Evolutionary conservation across 1,140 invertebrate species (phyloP).

Genomic region (Dreissena polymorpha): DNA sequence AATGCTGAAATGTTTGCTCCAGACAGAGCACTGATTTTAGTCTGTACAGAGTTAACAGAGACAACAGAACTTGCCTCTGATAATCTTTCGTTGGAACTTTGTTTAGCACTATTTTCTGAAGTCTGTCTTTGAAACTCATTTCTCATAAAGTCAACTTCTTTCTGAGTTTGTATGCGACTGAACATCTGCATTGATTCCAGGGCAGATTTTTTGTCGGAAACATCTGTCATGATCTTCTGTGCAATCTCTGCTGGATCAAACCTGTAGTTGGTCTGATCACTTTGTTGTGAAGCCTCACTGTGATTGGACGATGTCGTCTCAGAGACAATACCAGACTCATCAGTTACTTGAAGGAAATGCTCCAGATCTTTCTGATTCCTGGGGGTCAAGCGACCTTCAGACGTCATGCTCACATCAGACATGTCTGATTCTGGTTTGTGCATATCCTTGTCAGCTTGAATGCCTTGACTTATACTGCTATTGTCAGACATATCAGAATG

Average conservation of each 20-base stretch:
- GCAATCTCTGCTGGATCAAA: constrained; percentile 69
- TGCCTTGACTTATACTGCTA: constrained; percentile 63
- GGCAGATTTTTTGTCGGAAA: constrained; percentile 64
- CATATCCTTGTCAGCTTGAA: constrained; percentile 40
- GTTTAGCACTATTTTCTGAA: neutral
- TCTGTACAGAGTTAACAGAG: constrained; percentile 24
- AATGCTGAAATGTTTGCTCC: constrained; percentile 26
- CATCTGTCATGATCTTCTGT: constrained; percentile 71
- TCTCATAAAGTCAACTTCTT: constrained; percentile 16
- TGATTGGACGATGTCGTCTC: constrained; percentile 63
- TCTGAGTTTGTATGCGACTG: constrained; percentile 56
- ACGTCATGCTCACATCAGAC: constrained; percentile 39
- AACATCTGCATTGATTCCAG: constrained; percentile 71
- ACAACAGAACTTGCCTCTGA: neutral
- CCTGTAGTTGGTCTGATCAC: constrained; percentile 49
- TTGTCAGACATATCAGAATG: constrained; percentile 63
- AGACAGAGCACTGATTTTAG: constrained; percentile 31
- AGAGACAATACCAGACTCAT: constrained; percentile 60
- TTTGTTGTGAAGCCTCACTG: constrained; percentile 63
- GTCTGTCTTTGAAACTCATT: constrained; percentile 55
- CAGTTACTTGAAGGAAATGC: constrained; percentile 51
- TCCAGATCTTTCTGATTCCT: constrained; percentile 48
- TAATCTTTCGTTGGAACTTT: neutral
- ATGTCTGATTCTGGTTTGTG: constrained; percentile 47
- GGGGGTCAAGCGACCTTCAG: constrained; percentile 41